Conservation (phyloP, 2,888 invertebrate species). For the Penaeus monodon region DNA sequence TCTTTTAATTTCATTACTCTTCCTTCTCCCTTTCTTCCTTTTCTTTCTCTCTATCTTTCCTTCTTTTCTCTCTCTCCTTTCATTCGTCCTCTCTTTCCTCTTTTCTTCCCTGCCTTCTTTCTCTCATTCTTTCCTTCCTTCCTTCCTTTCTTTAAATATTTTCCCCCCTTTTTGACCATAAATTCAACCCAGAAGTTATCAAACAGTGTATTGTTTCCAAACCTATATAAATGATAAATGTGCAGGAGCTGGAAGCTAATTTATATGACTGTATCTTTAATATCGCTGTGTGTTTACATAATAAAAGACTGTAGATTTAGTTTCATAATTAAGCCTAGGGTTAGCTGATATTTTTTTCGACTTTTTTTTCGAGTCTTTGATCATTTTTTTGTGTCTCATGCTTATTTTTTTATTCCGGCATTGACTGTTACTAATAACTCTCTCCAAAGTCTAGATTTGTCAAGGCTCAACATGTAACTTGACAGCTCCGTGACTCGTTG, state of each 20-base stretch:
- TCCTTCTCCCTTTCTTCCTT: neutral
- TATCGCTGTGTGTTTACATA: slow-evolving; percentile 46
- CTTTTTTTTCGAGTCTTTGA: neutral
- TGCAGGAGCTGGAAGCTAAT: slow-evolving; percentile 53
- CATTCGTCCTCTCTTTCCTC: neutral
- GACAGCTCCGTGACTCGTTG: no score
- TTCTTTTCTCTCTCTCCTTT: neutral
- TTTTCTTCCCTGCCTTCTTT: neutral
- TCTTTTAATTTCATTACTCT: no score
- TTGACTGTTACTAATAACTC: slow-evolving; percentile 13
- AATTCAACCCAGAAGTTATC: slow-evolving; percentile 20
- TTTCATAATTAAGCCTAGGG: slow-evolving; percentile 46
- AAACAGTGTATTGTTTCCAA: slow-evolving; percentile 37
- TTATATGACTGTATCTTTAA: slow-evolving; percentile 42
- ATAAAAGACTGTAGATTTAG: slow-evolving; percentile 61
- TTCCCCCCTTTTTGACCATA: neutral
- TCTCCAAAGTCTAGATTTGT: no score
- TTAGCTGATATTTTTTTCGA: slow-evolving; percentile 39
- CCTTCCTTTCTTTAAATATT: neutral
- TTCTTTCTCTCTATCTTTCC: neutral
- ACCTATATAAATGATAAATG: slow-evolving; percentile 33
- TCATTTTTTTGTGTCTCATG: neutral
- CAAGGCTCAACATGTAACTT: no score
- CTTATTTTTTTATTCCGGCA: slow-evolving; percentile 38
- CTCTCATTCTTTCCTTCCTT: no score